Base-by-base conservation (phyloP, 2,797 vertebrate species). In the Alosa sapidissima region DNA sequence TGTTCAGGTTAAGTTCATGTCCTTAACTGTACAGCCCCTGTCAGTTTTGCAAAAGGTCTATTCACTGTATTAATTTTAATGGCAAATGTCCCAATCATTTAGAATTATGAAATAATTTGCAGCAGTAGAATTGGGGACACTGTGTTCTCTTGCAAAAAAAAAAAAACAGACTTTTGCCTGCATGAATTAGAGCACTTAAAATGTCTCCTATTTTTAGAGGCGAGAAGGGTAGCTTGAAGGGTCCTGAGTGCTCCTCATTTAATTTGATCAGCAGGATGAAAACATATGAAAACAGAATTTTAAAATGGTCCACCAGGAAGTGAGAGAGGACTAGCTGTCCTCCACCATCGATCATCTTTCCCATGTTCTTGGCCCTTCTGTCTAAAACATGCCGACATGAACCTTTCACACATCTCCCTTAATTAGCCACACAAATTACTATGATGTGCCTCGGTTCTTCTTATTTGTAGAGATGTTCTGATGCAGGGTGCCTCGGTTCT, bases 131-230 rank as follows among this genome's bases (percentile, higher is more conserved):
- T 45, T 8, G 28, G 49, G 78, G 65, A 85, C 78, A 75, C 24
- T 9, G n/a, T 83, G 60, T 81, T 85, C 55, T 19, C 14, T n/a
- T 45, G 14, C 33, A 72, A 49, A 13, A 51, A 51, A 68, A 62
- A 85, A 10, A 81, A 55, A 55, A 55, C 55, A 72, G 11, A 85
- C 52, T 83, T 1, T n/a, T 78, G 84, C 36, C 45, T 48, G 81
- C 51, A 84, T 82, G 52, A 85, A 87, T 84, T 84, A 51, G 62
- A 87, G 84, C 81, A 81, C 81, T 87, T 89, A 81, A 83, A 68
- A 82, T 82, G 85, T 84, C 33, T 85, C 19, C 78, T 90, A 85
- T 84, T 85, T 87, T 84, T 84, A 52, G 86, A 7, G 47, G 10
- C 58, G 10, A 33, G 62, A 81, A 83, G 75, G 54, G 84, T 14